Conservation (phyloP, 2,888 invertebrate species). For the Amblyteles armatorius region DNA sequence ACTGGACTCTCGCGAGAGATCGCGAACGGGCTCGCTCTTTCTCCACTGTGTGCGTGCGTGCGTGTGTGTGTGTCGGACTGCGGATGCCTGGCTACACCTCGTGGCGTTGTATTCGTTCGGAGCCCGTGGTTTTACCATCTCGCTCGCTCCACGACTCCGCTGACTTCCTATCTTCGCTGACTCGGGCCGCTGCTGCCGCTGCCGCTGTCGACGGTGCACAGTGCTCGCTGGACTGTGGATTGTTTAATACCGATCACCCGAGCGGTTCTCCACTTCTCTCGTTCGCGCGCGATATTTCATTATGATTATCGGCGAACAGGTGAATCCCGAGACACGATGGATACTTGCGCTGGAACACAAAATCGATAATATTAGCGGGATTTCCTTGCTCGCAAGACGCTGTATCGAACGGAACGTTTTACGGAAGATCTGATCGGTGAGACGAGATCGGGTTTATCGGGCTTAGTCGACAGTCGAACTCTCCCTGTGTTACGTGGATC, state of each 20-base stretch:
- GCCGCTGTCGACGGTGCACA: constrained; percentile 53
- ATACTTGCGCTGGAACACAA: not conserved
- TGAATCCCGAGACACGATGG: constrained; percentile 1
- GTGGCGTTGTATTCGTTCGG: constrained; percentile 9
- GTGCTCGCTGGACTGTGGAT: constrained; percentile 65
- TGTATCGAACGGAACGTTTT: not conserved
- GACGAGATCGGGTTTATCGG: not conserved
- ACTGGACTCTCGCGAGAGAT: constrained; percentile 52
- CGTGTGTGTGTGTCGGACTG: constrained; percentile 16
- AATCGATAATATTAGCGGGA: not conserved
- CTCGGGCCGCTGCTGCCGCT: constrained; percentile 35
- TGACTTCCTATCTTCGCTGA: constrained; percentile 46
- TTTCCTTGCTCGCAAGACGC: not conserved
- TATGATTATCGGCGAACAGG: constrained; percentile 9
- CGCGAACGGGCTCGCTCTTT: constrained; percentile 35
- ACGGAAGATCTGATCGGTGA: not conserved
- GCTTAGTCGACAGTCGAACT: not conserved
- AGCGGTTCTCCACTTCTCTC: constrained; percentile 4
- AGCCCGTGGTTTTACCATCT: constrained; percentile 20
- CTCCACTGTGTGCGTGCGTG: not conserved
- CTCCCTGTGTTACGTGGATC: not conserved
- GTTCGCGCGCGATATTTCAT: constrained; percentile 7
- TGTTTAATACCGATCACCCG: constrained; percentile 62
- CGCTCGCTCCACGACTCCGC: constrained; percentile 40
- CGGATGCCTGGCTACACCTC: constrained; percentile 19